phyloP scores from a whole-genome alignment of 2,888 invertebrate genomes.

The Aspidapion aeneum region DNA sequence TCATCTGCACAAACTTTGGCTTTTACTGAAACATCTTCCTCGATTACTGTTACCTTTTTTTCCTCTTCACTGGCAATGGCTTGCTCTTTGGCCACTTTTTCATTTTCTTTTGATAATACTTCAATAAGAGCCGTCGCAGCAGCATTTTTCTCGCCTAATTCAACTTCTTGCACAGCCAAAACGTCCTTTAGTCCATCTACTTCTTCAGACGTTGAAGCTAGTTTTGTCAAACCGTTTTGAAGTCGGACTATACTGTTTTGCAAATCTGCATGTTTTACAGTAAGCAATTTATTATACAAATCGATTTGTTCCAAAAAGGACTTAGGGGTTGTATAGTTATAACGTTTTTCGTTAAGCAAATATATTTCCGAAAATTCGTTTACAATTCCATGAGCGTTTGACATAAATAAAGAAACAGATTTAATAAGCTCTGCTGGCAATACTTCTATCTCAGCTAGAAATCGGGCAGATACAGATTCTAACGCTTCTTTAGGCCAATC shows the following conservation, averaged over 20 bases:
- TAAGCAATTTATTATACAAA: conserved; percentile 70
- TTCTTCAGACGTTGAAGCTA: conserved; percentile 82
- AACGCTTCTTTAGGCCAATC: conserved; percentile 94
- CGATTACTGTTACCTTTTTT: conserved; percentile 84
- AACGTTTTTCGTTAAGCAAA: conserved; percentile 79
- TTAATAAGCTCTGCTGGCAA: conserved; percentile 61
- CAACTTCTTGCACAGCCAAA: conserved; percentile 59
- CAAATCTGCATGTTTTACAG: conserved; percentile 64
- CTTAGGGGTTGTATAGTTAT: conserved; percentile 96
- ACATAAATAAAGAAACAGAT: conserved; percentile 83
- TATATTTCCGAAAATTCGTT: conserved; percentile 81
- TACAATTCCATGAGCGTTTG: conserved; percentile 83
- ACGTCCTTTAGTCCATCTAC: conserved; percentile 78
- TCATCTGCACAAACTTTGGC: conserved; percentile 86
- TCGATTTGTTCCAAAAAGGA: conserved; percentile 91
- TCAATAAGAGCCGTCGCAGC: conserved; percentile 85
- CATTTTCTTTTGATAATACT: conserved; percentile 85
- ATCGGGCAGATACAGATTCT: conserved; percentile 81
- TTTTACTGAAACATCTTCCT: conserved; percentile 81
- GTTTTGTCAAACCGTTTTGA: conserved; percentile 84
- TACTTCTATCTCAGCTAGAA: conserved; percentile 72
- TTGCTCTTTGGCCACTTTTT: conserved; percentile 86
- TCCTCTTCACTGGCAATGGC: conserved; percentile 81
- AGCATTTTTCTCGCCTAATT: conserved; percentile 82
- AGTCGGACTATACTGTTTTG: conserved; percentile 73